These are phyloP conservation scores for Siniperca obscura DNA, from an alignment of 2,797 vertebrate species.

Conservation along the genomic window DNA sequence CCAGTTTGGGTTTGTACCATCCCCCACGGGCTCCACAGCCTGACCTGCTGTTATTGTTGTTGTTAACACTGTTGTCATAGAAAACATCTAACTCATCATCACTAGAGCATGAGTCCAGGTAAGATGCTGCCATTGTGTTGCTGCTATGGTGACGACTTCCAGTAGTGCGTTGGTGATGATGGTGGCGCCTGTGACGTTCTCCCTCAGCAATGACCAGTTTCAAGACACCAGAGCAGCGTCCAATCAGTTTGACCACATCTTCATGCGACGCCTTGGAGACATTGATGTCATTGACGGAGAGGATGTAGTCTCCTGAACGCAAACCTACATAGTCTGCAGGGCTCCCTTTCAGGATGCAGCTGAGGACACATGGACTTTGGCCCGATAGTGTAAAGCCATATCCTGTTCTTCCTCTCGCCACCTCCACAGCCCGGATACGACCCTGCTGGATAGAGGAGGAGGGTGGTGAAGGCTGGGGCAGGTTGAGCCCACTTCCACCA, in stretches of 20 bases:
- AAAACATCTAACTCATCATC: conserved; percentile 91
- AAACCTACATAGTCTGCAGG: conserved; percentile 95
- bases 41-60: conserved; percentile 76
- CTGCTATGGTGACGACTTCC: conserved; percentile 73
- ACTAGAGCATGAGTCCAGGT: conserved; percentile 92
- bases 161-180: conserved; percentile 69
- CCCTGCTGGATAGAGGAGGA: conserved; percentile 79
- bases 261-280: conserved; percentile 96
- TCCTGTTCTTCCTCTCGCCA: conserved; percentile 93
- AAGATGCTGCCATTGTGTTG: conserved; percentile 65
- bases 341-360: conserved; percentile 94
- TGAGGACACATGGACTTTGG: conserved; percentile 94
- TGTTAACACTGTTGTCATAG: conserved; percentile 76
- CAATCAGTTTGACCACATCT: conserved; percentile 97
- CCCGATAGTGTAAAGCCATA: conserved; percentile 97
- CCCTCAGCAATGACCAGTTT: conserved; percentile 92
- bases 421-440: conserved; percentile 91
- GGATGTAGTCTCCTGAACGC: conserved; percentile 93
- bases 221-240: conserved; percentile 94
- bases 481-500: conserved; percentile 61
- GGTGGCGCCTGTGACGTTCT: conserved; percentile 70
- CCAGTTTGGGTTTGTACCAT: conserved; percentile 91
- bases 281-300: conserved; percentile 94
- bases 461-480: conserved; percentile 46
- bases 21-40: conserved; percentile 78